Percentiles rank a stretch among this genome's conserved stretches.
Conservation (phyloP, 2,113 vertebrate species). For the Isichthys henryi region DNA sequence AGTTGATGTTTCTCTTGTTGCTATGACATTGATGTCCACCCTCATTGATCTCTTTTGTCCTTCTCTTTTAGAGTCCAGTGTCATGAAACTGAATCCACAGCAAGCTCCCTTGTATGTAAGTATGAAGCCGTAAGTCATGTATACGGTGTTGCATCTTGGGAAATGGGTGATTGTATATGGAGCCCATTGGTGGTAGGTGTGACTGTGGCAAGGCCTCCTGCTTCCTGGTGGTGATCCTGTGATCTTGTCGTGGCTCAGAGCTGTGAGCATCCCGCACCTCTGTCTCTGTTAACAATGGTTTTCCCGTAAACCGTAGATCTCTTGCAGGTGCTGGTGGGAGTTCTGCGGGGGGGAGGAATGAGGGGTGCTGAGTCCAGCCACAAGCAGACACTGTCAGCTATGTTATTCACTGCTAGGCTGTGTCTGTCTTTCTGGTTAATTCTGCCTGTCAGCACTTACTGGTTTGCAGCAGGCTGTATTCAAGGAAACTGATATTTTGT, state of each 20-base stretch:
- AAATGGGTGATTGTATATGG: background rate
- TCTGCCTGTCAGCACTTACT: background rate
- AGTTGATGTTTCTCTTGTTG: background rate
- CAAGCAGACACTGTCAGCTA: background rate
- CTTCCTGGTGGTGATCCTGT: background rate
- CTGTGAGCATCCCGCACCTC: background rate
- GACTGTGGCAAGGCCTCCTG: background rate
- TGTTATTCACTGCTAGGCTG: background rate
- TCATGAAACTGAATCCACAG: constrained; percentile 98
- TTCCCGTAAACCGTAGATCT: background rate
- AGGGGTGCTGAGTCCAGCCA: background rate
- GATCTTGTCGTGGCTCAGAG: background rate
- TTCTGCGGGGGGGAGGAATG: background rate
- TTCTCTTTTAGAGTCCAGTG: constrained; percentile 78
- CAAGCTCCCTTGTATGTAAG: constrained; percentile 97
- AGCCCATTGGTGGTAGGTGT: background rate
- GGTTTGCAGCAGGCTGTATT: background rate
- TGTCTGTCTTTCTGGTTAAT: background rate
- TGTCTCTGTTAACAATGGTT: background rate
- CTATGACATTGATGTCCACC: background rate
- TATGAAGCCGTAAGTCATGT: constrained; percentile 41
- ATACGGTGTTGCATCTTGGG: background rate
- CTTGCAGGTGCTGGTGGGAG: background rate
- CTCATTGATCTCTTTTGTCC: constrained; percentile 31
- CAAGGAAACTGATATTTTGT: background rate